Conservation (phyloP, 2,888 invertebrate species). For the Sipunculus nudus region DNA sequence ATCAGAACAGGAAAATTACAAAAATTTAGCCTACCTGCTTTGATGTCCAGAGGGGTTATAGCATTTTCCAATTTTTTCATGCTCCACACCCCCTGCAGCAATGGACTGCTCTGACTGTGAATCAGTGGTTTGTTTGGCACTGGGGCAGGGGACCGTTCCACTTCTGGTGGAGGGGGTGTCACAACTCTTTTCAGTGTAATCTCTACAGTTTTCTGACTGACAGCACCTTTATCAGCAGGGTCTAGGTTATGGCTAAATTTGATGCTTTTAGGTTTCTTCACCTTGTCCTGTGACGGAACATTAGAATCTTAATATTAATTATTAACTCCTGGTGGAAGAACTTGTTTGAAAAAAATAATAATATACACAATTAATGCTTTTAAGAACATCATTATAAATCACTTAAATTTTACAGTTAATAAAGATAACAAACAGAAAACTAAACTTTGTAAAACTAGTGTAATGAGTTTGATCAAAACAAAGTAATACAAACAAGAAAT, state of each 20-base stretch:
- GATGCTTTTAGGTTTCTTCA: constrained; percentile 53
- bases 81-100: constrained; percentile 49
- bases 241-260: constrained; percentile 51
- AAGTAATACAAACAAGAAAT: no score
- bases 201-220: constrained; percentile 51
- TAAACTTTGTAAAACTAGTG: no score
- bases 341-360: no score
- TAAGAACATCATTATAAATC: no score
- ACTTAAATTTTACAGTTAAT: no score
- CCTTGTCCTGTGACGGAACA: constrained; percentile 31
- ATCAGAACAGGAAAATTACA: no score
- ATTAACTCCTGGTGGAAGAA: not conserved
- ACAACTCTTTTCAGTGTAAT: constrained; percentile 45
- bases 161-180: not conserved
- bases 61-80: constrained; percentile 32
- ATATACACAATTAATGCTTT: no score
- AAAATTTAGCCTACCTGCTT: no score
- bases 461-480: no score
- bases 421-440: no score
- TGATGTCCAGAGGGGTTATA: not conserved
- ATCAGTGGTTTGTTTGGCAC: constrained; percentile 11
- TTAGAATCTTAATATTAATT: not conserved
- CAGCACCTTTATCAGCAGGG: constrained; percentile 36
- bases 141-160: not conserved
- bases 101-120: constrained; percentile 43